These are phyloP conservation scores for Drosophila rubida DNA, from an alignment of 2,888 invertebrate species.

Conservation along the genomic window DNA sequence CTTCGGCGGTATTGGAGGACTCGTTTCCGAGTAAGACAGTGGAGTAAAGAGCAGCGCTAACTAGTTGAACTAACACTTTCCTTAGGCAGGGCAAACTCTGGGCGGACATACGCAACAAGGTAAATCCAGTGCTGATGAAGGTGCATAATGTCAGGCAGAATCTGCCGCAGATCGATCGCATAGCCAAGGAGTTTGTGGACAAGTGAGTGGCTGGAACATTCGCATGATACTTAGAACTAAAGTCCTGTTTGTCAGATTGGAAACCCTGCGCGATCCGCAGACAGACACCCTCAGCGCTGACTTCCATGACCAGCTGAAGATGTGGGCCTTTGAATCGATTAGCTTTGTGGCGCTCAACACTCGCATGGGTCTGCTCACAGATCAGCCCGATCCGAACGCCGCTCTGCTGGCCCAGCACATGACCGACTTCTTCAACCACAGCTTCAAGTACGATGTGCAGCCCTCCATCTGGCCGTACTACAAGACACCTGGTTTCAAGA, in stretches of 20 bases:
- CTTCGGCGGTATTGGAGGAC: constrained; percentile 80
- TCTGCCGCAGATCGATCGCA: constrained; percentile 73
- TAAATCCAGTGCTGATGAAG: constrained; percentile 82
- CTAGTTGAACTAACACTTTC: no score
- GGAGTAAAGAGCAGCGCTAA: background rate
- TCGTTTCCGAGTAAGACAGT: constrained; percentile 75
- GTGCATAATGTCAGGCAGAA: constrained; percentile 76
- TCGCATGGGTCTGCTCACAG: constrained; percentile 72
- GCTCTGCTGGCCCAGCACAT: constrained; percentile 65
- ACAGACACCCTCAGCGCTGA: constrained; percentile 73
- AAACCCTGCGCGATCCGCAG: constrained; percentile 56
- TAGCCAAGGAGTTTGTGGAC: constrained; percentile 76
- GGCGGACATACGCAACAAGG: constrained; percentile 88
- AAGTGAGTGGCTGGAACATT: constrained; percentile 50
- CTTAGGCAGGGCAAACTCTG: constrained; percentile 88
- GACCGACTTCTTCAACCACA: constrained; percentile 72
- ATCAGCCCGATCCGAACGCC: constrained; percentile 67
- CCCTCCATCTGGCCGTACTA: constrained; percentile 82
- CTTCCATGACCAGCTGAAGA: constrained; percentile 86
- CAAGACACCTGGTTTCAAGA: constrained; percentile 74
- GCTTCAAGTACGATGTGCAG: constrained; percentile 78
- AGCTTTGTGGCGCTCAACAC: constrained; percentile 84
- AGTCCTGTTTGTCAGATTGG: constrained; percentile 57
- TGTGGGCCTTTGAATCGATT: constrained; percentile 87
- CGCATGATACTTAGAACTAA: background rate